Evolutionary conservation across 2,888 invertebrate genomes (phyloP).

Genomic region (Choristoneura rosaceana): DNA sequence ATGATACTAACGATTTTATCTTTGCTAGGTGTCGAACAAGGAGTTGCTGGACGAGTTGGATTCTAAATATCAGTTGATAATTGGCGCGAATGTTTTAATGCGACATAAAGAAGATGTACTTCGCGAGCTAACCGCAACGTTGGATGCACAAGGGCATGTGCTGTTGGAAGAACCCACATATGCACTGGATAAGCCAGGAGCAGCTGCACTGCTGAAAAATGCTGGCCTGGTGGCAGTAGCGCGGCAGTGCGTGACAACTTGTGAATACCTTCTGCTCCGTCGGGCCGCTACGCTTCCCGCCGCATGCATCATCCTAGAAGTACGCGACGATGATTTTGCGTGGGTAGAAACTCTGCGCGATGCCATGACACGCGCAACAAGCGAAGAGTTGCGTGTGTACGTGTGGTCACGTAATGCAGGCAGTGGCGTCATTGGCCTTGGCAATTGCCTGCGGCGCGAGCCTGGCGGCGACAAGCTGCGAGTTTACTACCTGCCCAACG

Average conservation of each 20-base stretch:
- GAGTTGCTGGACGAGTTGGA: conserved; percentile 87
- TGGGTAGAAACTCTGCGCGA: conserved; percentile 94
- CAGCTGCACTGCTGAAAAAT: conserved; percentile 61
- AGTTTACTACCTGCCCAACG: conserved; percentile 89
- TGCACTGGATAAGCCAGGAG: conserved; percentile 74
- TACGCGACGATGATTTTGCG: conserved; percentile 87
- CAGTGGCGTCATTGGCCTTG: conserved; percentile 94
- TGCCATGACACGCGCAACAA: conserved; percentile 88
- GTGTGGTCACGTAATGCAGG: conserved; percentile 88
- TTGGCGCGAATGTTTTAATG: conserved; percentile 88
- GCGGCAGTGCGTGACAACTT: conserved; percentile 86
- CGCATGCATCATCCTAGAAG: conserved; percentile 84
- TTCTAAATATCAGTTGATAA: conserved; percentile 88
- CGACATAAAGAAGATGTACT: conserved; percentile 84
- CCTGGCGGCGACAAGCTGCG: conserved; percentile 92
- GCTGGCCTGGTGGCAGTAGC: conserved; percentile 66
- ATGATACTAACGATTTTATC: not conserved
- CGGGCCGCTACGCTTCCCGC: conserved; percentile 70
- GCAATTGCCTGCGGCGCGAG: conserved; percentile 95
- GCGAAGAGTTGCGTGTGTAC: conserved; percentile 86
- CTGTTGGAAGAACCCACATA: conserved; percentile 88
- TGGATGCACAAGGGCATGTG: conserved; percentile 89
- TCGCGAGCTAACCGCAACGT: conserved; percentile 84
- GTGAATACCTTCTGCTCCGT: conserved; percentile 89
- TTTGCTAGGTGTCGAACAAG: conserved; percentile 73